Evolutionary conservation across 1,140 invertebrate genomes (phyloP).

Genomic region (Papilio xuthus): DNA sequence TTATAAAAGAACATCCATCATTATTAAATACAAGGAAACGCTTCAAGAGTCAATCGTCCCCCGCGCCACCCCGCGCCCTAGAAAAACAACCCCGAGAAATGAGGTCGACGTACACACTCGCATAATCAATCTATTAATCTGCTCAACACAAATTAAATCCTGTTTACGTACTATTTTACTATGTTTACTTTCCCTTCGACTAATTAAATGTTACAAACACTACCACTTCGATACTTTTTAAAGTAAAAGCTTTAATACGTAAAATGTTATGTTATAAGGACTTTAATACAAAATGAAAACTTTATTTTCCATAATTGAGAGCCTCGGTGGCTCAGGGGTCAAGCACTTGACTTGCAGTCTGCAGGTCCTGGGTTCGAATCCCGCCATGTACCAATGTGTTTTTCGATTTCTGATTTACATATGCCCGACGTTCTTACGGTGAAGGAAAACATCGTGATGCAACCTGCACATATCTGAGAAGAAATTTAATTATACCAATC

Average conservation of each 20-base stretch:
- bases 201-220: not conserved
- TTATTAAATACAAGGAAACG: conserved; percentile 11
- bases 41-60: not conserved
- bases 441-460: no score
- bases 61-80: conserved; percentile 1
- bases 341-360: no score
- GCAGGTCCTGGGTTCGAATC: no score
- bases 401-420: no score
- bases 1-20: not conserved
- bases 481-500: no score
- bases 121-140: conserved; percentile 6
- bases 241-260: not conserved
- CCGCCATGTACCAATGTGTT: no score
- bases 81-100: not conserved
- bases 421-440: no score
- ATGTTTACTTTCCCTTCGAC: not conserved
- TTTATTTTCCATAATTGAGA: not conserved
- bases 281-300: no score
- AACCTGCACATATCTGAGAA: no score
- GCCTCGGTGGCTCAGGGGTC: no score
- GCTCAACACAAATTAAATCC: not conserved
- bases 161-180: conserved; percentile 3
- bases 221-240: not conserved
- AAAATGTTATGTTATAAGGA: not conserved
- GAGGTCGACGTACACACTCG: not conserved